These are phyloP conservation scores for Xestia xanthographa DNA, from an alignment of 2,888 invertebrate genomes.

Conservation along the genomic window DNA sequence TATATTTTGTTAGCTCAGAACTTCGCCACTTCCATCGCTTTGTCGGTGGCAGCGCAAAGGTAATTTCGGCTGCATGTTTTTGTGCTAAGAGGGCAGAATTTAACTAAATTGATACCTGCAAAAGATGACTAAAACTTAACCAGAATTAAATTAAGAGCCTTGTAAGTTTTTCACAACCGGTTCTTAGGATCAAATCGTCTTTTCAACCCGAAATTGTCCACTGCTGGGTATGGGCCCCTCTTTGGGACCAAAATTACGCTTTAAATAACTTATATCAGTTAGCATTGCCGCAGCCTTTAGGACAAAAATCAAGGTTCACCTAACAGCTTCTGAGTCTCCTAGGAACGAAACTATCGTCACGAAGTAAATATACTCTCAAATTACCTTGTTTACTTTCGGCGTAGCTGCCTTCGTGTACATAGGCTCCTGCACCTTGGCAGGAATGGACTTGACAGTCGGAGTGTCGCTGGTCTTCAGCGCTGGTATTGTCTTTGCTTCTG, in stretches of 20 bases:
- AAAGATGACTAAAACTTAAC: not conserved
- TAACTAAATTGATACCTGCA: no score
- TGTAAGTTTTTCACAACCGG: not conserved
- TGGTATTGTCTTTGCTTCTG: constrained; percentile 83
- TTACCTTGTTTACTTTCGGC: constrained; percentile 82
- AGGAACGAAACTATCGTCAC: not conserved
- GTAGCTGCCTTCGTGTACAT: constrained; percentile 85
- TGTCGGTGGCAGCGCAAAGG: no score
- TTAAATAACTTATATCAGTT: not conserved
- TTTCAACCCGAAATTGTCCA: not conserved
- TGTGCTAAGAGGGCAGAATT: no score
- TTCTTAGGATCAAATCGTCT: not conserved
- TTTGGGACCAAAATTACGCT: not conserved
- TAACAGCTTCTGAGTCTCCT: not conserved
- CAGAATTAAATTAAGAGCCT: not conserved
- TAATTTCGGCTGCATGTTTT: no score
- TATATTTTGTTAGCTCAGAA: no score
- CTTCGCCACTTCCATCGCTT: no score
- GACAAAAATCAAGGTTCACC: not conserved
- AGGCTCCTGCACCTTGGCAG: constrained; percentile 84
- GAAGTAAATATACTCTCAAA: no score
- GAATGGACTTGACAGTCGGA: constrained; percentile 80
- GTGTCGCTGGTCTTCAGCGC: constrained; percentile 82
- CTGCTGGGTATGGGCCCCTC: not conserved
- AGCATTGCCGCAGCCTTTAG: not conserved